Evolutionary conservation across 53 echinoderm and acorn worm species (phyloP).

Genomic region (Henricia sp.): DNA sequence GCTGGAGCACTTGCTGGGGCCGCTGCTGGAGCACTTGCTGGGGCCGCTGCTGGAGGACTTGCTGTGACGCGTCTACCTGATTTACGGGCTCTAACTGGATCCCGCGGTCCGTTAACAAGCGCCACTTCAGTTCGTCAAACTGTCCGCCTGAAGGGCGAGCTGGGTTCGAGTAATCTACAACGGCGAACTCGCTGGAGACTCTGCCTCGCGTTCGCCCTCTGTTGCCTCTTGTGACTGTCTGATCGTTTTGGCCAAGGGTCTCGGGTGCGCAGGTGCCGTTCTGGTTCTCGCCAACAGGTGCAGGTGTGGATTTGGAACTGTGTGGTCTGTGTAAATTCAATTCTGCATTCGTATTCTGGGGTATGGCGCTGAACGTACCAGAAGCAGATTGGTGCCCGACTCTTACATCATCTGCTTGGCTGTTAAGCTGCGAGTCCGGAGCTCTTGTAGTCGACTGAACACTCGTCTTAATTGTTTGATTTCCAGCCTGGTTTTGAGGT

Average conservation of each 20-base stretch:
- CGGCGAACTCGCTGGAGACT: neutral
- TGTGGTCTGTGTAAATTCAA: neutral
- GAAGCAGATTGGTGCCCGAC: neutral
- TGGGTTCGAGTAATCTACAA: conserved; percentile 2
- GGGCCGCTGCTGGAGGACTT: neutral
- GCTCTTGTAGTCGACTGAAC: neutral
- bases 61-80: neutral
- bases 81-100: neutral
- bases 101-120: neutral
- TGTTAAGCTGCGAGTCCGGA: neutral
- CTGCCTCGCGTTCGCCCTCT: neutral
- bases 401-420: neutral
- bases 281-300: neutral
- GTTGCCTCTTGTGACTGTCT: neutral
- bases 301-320: neutral
- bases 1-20: neutral
- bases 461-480: neutral
- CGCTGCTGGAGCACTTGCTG: neutral
- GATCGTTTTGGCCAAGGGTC: neutral
- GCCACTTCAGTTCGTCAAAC: conserved; percentile 26
- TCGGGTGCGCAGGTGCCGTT: neutral
- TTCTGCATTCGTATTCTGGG: neutral
- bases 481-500: neutral
- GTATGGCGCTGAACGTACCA: neutral
- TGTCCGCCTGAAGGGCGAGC: neutral